phyloP scores from a whole-genome alignment of 2,888 invertebrate species.

The Troilus luridus region DNA sequence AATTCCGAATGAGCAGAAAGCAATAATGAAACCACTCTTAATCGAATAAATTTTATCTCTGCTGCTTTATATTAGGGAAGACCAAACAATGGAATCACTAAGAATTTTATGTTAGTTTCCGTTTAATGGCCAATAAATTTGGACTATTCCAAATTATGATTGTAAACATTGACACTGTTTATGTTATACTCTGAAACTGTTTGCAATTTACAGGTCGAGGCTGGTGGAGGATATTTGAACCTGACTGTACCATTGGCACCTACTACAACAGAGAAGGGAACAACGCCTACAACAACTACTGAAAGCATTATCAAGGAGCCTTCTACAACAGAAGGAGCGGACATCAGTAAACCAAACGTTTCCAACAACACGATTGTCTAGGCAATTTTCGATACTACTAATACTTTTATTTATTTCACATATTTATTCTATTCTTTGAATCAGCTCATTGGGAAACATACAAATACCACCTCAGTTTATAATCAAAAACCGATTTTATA shows the following conservation, averaged over 20 bases:
- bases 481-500: background rate
- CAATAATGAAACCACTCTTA: no score
- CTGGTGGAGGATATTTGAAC: conserved; percentile 63
- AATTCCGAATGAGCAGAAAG: no score
- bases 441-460: background rate
- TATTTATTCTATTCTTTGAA: background rate
- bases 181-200: background rate
- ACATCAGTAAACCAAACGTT: background rate
- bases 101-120: no score
- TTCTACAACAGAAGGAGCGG: background rate
- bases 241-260: conserved; percentile 62
- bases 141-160: no score
- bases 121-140: no score
- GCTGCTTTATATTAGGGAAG: no score
- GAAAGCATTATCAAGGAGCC: background rate
- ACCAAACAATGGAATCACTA: no score
- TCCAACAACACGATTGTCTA: conserved; percentile 37
- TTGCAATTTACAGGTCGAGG: conserved; percentile 60
- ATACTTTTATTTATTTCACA: background rate
- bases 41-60: no score
- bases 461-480: background rate
- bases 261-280: conserved; percentile 40
- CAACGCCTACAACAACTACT: conserved; percentile 19
- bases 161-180: background rate
- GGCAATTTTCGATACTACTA: background rate